Evolutionary conservation across 2,888 invertebrate species (phyloP).

Genomic region (Bhutanitis thaidina): DNA sequence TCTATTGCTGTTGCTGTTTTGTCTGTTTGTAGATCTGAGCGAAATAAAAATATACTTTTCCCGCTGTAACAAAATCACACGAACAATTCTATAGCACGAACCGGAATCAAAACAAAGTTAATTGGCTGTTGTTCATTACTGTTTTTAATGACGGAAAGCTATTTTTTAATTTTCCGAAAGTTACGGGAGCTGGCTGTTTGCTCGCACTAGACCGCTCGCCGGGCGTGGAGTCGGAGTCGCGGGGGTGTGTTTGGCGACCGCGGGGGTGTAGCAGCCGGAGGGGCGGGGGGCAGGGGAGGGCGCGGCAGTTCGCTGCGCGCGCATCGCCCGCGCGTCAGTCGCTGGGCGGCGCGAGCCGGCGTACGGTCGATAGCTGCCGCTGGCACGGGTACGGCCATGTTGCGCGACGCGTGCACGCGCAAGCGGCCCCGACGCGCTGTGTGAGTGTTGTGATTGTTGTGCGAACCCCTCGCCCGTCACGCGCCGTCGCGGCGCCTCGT

Average conservation of each 20-base stretch:
- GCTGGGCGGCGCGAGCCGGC: slow-evolving; percentile 54
- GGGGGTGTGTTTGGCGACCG: slow-evolving; percentile 25
- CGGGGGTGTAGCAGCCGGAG: slow-evolving; percentile 28
- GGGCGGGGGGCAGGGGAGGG: slow-evolving; percentile 26
- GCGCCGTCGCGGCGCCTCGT: slow-evolving; percentile 36
- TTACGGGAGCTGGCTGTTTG: slow-evolving; percentile 28
- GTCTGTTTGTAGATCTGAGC: too few relatives aligned
- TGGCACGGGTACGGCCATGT: slow-evolving; percentile 57
- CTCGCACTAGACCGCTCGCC: slow-evolving; percentile 22
- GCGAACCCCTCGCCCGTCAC: slow-evolving; percentile 35
- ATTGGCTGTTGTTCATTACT: too few relatives aligned
- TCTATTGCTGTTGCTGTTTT: too few relatives aligned
- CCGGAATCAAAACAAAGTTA: too few relatives aligned
- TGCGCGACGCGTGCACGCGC: slow-evolving; percentile 63
- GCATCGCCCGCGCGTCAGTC: slow-evolving; percentile 58
- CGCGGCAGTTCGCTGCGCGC: slow-evolving; percentile 52
- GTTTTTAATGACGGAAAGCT: not conserved
- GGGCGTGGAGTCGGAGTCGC: slow-evolving; percentile 29
- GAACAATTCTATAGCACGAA: too few relatives aligned
- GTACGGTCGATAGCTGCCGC: slow-evolving; percentile 71
- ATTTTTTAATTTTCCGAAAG: slow-evolving; percentile 20
- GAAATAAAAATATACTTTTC: too few relatives aligned
- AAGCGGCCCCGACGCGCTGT: slow-evolving; percentile 49
- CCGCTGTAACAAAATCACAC: too few relatives aligned
- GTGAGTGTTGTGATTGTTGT: slow-evolving; percentile 59